Conservation (phyloP, 2,888 invertebrate genomes). For the Pammene fasciana region DNA sequence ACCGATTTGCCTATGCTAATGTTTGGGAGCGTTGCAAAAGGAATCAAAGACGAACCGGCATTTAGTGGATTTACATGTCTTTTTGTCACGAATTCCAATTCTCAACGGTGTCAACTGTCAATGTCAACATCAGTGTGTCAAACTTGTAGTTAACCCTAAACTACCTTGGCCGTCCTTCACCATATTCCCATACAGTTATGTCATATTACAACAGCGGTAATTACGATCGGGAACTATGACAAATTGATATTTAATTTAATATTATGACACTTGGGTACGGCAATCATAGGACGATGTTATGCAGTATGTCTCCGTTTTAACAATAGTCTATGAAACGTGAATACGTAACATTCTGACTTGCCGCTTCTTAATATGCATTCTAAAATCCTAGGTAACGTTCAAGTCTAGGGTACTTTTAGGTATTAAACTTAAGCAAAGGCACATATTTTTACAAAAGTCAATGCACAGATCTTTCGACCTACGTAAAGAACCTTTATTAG, state of each 20-base stretch:
- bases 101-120: not conserved
- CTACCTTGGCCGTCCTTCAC: slow-evolving; percentile 15
- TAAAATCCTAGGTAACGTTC: no score
- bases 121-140: slow-evolving; percentile 25
- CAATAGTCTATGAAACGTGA: not conserved
- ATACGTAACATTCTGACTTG: no score
- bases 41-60: no score
- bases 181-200: slow-evolving; percentile 36
- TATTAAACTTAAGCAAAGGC: no score
- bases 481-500: no score
- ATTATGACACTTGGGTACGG: slow-evolving; percentile 48
- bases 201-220: slow-evolving; percentile 14
- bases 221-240: slow-evolving; percentile 48
- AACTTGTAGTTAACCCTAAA: slow-evolving; percentile 13
- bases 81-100: not conserved
- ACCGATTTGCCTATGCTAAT: no score
- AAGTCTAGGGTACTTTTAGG: no score
- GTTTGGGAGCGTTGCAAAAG: no score
- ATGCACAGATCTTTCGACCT: no score
- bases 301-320: not conserved
- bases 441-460: no score
- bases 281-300: slow-evolving; percentile 19
- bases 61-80: no score
- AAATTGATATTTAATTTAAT: slow-evolving; percentile 55
- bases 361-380: no score